Percentiles rank a stretch among this genome's conserved stretches.
Conservation (phyloP, 2,888 invertebrate species). For the Melinaea marsaeus region DNA sequence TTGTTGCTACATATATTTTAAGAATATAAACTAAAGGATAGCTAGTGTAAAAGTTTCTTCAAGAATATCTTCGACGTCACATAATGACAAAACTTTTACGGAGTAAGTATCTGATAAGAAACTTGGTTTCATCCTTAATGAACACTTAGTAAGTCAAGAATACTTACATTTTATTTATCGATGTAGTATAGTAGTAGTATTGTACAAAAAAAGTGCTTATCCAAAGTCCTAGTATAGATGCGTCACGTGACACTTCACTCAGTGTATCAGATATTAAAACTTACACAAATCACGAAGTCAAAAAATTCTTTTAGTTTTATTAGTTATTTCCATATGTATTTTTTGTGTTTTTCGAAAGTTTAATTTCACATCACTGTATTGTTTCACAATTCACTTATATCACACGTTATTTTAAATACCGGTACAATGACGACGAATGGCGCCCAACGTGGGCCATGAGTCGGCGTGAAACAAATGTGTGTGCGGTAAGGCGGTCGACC, state of each 20-base stretch:
- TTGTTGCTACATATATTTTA: conserved; percentile 2
- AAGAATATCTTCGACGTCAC: background rate
- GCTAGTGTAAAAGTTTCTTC: background rate
- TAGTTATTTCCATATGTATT: conserved; percentile 11
- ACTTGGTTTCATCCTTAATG: conserved; percentile 9
- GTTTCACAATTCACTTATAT: conserved; percentile 36
- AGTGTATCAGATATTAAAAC: conserved; percentile 35
- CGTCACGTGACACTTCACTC: conserved; percentile 50
- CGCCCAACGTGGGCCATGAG: conserved; percentile 55
- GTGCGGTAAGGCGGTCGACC: conserved; percentile 47
- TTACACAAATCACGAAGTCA: conserved; percentile 27
- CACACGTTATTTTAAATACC: conserved; percentile 24
- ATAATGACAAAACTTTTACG: background rate
- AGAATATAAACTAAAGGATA: background rate
- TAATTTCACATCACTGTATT: conserved; percentile 33
- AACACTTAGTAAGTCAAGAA: conserved; percentile 26
- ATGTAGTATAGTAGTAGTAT: conserved; percentile 22
- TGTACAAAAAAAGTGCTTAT: conserved; percentile 29
- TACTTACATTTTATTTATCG: conserved; percentile 39
- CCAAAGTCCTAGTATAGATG: conserved; percentile 33
- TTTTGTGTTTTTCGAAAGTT: conserved; percentile 8
- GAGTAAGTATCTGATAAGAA: background rate
- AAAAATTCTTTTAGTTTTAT: conserved; percentile 15
- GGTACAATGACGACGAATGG: conserved; percentile 47
- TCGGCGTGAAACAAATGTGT: conserved; percentile 40